These are phyloP conservation scores for Pipistrellus kuhlii DNA, from an alignment of 2,797 vertebrate species.

Conservation along the genomic window DNA sequence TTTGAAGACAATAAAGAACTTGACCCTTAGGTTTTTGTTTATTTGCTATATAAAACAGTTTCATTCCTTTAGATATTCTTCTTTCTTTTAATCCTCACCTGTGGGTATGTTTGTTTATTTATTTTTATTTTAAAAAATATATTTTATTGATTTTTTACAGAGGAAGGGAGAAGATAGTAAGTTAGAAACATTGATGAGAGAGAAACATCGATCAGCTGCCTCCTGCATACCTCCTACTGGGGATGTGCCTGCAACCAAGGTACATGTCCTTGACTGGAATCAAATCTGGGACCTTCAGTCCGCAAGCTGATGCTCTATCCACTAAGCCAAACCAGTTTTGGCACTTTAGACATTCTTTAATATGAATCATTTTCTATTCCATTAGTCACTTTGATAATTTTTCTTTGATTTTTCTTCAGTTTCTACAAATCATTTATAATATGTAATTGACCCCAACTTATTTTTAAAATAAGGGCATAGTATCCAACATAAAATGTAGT, in stretches of 20 bases:
- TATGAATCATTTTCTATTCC: conserved; percentile 48
- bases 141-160: too few relatives aligned
- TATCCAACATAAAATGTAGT: conserved; percentile 8
- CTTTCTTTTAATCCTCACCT: not conserved
- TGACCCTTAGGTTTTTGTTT: not conserved
- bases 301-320: too few relatives aligned
- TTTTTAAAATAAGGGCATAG: conserved; percentile 46
- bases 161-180: too few relatives aligned
- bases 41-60: conserved; percentile 40
- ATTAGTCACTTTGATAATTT: conserved; percentile 55
- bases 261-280: too few relatives aligned
- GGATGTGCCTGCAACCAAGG: too few relatives aligned
- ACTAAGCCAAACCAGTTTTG: too few relatives aligned
- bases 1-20: conserved; percentile 52
- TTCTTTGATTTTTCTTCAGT: conserved; percentile 31
- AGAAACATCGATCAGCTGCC: too few relatives aligned
- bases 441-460: conserved; percentile 24
- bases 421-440: conserved; percentile 57
- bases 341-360: not conserved
- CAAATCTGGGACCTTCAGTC: too few relatives aligned
- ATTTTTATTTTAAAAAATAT: too few relatives aligned
- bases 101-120: too few relatives aligned
- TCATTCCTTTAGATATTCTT: conserved; percentile 28
- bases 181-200: too few relatives aligned
- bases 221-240: too few relatives aligned